Evolutionary conservation across 2,113 vertebrate genomes (phyloP).

Genomic region (Cottus gobio): DNA sequence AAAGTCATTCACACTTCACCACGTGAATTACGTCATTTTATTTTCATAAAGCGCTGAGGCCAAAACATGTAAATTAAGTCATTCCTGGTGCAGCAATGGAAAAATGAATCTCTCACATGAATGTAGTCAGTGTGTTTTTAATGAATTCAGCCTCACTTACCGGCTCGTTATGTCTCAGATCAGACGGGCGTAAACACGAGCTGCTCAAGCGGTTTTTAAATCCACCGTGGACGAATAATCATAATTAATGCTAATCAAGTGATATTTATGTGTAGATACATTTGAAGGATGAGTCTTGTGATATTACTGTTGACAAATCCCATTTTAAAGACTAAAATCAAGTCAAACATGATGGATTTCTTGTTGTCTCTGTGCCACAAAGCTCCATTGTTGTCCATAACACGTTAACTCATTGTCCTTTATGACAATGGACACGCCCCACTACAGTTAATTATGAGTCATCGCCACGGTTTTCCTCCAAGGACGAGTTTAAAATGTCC

Average conservation of each 20-base stretch:
- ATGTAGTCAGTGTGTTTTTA: conserved; percentile 69
- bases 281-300: background rate
- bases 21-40: conserved; percentile 52
- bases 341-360: background rate
- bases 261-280: background rate
- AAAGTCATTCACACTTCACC: conserved; percentile 45
- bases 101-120: conserved; percentile 65
- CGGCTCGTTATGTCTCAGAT: conserved; percentile 54
- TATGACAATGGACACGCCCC: background rate
- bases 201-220: conserved; percentile 31
- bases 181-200: conserved; percentile 60
- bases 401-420: too few species aligned
- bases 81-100: conserved; percentile 55
- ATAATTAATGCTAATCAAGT: conserved; percentile 21
- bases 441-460: background rate
- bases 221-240: background rate
- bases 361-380: background rate
- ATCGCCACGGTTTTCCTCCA: background rate
- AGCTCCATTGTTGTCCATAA: background rate
- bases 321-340: background rate
- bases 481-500: background rate
- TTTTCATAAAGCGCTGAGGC: conserved; percentile 53
- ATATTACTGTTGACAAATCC: conserved; percentile 12
- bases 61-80: conserved; percentile 66
- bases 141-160: conserved; percentile 65